Evolutionary conservation across 2,113 vertebrate species (phyloP), one percentile per base, ranked within the genome.

Genomic region (Antigone vipio): DNA sequence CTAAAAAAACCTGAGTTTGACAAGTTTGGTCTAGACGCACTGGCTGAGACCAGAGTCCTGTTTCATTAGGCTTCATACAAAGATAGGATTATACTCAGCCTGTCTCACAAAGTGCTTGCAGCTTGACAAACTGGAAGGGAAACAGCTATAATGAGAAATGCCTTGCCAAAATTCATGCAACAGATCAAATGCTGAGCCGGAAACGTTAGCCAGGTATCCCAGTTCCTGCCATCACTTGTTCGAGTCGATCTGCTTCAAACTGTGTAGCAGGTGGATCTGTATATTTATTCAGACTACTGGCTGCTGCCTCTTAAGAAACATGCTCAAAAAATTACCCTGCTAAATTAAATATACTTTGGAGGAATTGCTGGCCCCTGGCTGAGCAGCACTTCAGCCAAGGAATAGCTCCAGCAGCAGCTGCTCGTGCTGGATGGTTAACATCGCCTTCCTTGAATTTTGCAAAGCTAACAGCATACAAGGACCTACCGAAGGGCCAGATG

Each of bases 341-440:
- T 81, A 66, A 84, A 77, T 92, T 69, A 80, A 85, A 64, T 58
- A 34, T 21, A 6, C 26, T 62, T 58, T 35, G 49, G 35, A 92
- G 64, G 79, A 92, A 71, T 38, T 89, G 64, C 56, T 75, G n/a
- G 30, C 16, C 38, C 6, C 47, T 80, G 21, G 29, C 59, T 64
- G 72, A 71, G 52, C 89, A 93, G 76, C 88, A 77, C 68, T 88
- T 44, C 73, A 86, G 34, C n/a, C 47, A 56, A 44, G 60, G 92
- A 96, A 89, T 68, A 86, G 79, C 83, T 94, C 68, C 72, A 81
- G 60, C 60, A 88, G 47, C 93, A 81, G 85, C 90, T 95, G 90
- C 47, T 84, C 0, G 0, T 66, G 44, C 59, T 24, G 59, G 45
- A 59, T 80, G 40, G 64, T 72, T 59, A 88, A 72, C 50, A 66